These are phyloP conservation scores for Mimas tiliae DNA, from an alignment of 2,888 invertebrate species.

Conservation along the genomic window DNA sequence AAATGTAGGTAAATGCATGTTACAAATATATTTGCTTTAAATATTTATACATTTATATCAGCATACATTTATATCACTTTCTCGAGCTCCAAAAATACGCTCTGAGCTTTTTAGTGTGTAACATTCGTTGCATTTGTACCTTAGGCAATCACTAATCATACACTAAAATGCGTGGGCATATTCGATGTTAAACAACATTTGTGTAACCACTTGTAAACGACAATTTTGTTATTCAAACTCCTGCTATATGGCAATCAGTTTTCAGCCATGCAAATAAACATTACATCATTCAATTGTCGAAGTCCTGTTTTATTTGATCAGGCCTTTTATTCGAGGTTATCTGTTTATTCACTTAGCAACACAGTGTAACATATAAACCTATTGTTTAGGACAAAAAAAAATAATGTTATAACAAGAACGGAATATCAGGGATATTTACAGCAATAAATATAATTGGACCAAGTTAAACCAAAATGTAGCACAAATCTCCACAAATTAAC, in stretches of 20 bases:
- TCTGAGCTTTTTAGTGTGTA: not conserved
- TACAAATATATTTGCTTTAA: too few species aligned
- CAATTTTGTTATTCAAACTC: slow-evolving; percentile 24
- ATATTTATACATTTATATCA: too few species aligned
- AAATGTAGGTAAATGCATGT: too few species aligned
- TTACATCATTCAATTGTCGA: slow-evolving; percentile 30
- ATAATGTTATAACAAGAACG: not conserved
- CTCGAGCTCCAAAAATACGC: not conserved
- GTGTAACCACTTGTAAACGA: slow-evolving; percentile 22
- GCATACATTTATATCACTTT: too few species aligned
- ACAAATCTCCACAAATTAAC: too few species aligned
- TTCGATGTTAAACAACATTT: slow-evolving; percentile 25
- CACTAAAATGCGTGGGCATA: slow-evolving; percentile 17
- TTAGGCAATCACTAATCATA: slow-evolving; percentile 15
- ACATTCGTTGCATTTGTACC: not conserved
- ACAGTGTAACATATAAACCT: not conserved
- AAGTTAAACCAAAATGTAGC: too few species aligned
- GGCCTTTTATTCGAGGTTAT: slow-evolving; percentile 22
- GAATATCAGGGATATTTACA: not conserved
- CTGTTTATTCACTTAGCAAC: slow-evolving; percentile 20
- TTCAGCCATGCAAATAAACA: slow-evolving; percentile 29
- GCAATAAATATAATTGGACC: not conserved
- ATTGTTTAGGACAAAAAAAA: not conserved
- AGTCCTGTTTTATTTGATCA: slow-evolving; percentile 26
- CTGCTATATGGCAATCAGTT: slow-evolving; percentile 25